Evolutionary conservation across 2,888 invertebrate species (phyloP).

Genomic region (Gymnocheta viridis): DNA sequence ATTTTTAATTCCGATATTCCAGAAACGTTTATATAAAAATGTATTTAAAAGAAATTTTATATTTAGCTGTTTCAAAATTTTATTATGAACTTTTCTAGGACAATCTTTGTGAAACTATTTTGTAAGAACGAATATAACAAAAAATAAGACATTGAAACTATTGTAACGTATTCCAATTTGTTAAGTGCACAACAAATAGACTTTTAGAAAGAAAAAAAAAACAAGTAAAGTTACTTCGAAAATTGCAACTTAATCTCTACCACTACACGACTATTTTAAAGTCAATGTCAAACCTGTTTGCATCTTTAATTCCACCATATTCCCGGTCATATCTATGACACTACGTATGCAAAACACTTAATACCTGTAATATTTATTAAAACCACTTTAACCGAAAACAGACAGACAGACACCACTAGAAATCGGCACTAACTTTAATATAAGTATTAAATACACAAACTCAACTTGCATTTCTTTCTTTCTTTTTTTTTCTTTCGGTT

Average conservation of each 20-base stretch:
- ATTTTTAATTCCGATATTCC: too few relatives aligned
- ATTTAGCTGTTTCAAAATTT: too few relatives aligned
- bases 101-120: too few relatives aligned
- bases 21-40: too few relatives aligned
- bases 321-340: constrained; percentile 42
- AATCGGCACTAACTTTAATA: constrained; percentile 36
- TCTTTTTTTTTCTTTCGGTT: neutral
- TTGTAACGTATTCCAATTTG: neutral
- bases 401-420: constrained; percentile 4
- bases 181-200: constrained; percentile 17
- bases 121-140: too few relatives aligned
- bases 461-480: neutral
- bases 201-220: neutral
- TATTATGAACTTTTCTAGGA: too few relatives aligned
- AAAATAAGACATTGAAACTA: too few relatives aligned
- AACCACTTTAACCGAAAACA: constrained; percentile 28
- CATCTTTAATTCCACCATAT: neutral
- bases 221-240: neutral
- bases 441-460: constrained; percentile 14
- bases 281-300: constrained; percentile 40
- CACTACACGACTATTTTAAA: neutral
- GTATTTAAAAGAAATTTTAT: too few relatives aligned
- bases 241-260: neutral
- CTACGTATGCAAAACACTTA: constrained; percentile 45
- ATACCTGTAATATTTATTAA: constrained; percentile 35